Conservation (phyloP, 2,797 vertebrate genomes). For the Cynopterus sphinx region DNA sequence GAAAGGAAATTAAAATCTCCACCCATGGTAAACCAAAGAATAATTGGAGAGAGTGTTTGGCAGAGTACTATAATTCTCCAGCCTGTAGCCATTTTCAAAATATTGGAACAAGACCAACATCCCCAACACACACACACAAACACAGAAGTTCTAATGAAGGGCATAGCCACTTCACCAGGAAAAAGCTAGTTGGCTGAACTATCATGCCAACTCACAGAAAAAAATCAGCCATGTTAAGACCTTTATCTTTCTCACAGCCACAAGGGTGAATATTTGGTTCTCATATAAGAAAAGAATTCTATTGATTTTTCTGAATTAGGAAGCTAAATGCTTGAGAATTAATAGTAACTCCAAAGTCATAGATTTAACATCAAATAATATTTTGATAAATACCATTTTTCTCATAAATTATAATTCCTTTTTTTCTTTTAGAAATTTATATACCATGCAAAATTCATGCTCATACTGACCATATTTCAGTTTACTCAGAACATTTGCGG, state of each 20-base stretch:
- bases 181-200: background rate
- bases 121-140: background rate
- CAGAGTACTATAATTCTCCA: background rate
- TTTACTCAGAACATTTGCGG: constrained; percentile 17
- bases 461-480: constrained; percentile 30
- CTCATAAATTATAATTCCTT: background rate
- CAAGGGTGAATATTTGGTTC: background rate
- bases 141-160: background rate
- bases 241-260: background rate
- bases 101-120: background rate
- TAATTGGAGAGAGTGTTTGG: background rate
- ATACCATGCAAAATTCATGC: background rate
- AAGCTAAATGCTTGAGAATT: constrained; percentile 3
- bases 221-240: background rate
- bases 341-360: background rate
- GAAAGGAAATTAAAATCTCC: background rate
- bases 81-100: background rate
- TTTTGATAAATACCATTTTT: constrained; percentile 22
- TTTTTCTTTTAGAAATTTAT: background rate
- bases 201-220: background rate
- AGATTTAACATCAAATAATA: background rate
- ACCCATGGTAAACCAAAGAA: background rate
- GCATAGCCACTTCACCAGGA: background rate
- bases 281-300: background rate
- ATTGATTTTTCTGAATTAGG: background rate